Evolutionary conservation across 2,888 invertebrate genomes (phyloP), one percentile per base, ranked within the genome.

Genomic region (Cerastis rubricosa): DNA sequence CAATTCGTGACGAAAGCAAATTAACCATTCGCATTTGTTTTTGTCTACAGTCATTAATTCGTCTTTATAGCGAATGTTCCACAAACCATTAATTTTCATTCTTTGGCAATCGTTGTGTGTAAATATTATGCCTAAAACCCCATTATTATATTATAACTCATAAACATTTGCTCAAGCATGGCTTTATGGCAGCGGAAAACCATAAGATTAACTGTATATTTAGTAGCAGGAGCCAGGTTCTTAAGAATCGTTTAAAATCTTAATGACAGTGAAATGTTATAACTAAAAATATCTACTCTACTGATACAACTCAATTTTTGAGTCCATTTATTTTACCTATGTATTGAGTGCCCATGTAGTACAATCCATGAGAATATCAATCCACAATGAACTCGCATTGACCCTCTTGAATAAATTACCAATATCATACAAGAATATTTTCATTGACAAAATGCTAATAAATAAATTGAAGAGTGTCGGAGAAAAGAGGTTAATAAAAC

Each of bases 1-100:
- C 79, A 88, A 85, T 87, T 88, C 71, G 80, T 65, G 51, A 67
- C 78, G 68, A 67, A 78, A 76, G 22, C 61, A 61, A 59, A 45
- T 71, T 87, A 83, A 87, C 87, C 80, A 84, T 74, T 71, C 47
- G 25, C 63, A 84, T 88, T 85, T 59, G 49, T 78, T 85, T 71
- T 54, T 76, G 69, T 71, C 69, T 57, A 67, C 19, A 43, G 57
- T 64, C 19, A 43, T 51, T 64, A 40, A 86, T 86, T 76, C 78
- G 29, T 84, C 69, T 79, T 80, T 49, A 61, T 61, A 47, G 47
- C 43, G 64, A 51, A 54, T 63, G 59, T 83, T 74, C 59, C 29
- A 35, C 17, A 29, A 66, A 49, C 51, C 67, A 47, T 68, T 65
- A 8, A 54, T 63, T 74, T 49, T n/a, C 6, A 19, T 7, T 64